Evolutionary conservation across 2,888 invertebrate species (phyloP).

Genomic region (Parapristionchus giblindavisi): DNA sequence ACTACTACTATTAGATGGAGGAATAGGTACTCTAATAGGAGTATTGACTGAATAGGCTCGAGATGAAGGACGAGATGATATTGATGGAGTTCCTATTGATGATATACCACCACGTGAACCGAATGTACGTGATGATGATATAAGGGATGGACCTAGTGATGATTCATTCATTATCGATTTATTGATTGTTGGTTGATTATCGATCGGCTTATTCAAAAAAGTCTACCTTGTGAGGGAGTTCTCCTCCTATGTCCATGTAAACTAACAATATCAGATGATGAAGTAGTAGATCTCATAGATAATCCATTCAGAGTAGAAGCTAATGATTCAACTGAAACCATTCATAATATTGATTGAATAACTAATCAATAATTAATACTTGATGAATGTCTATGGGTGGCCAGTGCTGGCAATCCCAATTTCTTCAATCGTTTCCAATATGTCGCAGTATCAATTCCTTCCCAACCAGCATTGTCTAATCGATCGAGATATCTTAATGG

Average conservation of each 20-base stretch:
- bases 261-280: conserved; percentile 45
- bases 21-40: too few relatives aligned
- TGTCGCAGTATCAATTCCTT: conserved; percentile 76
- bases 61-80: too few relatives aligned
- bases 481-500: conserved; percentile 67
- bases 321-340: conserved; percentile 56
- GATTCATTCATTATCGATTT: too few relatives aligned
- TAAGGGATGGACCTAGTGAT: too few relatives aligned
- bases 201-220: too few relatives aligned
- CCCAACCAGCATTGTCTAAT: conserved; percentile 78
- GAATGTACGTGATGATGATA: too few relatives aligned
- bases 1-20: too few relatives aligned
- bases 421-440: conserved; percentile 71
- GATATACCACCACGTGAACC: too few relatives aligned
- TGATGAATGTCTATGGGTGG: conserved; percentile 49
- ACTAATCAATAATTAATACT: not conserved
- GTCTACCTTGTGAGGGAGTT: conserved; percentile 45
- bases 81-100: too few relatives aligned
- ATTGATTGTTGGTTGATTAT: too few relatives aligned
- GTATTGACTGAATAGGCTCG: too few relatives aligned
- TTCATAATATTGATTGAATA: not conserved
- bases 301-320: conserved; percentile 61
- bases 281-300: conserved; percentile 53
- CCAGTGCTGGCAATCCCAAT: conserved; percentile 54
- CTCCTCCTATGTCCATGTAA: conserved; percentile 22